phyloP scores from a whole-genome alignment of 2,888 invertebrate species.

The Phorcus lineatus region DNA sequence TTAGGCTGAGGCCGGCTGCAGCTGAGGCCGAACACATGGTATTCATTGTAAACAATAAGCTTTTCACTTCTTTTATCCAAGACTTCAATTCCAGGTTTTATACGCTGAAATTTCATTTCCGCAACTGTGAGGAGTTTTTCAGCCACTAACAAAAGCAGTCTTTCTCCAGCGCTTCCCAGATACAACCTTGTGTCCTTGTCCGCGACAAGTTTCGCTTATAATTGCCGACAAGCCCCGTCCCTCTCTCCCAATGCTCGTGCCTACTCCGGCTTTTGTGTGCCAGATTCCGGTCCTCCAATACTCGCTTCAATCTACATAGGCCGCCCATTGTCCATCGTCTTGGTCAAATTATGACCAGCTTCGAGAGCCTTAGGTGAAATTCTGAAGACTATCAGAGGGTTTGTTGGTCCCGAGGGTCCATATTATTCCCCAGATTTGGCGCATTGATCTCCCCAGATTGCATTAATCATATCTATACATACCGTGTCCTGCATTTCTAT shows the following conservation, averaged over 20 bases:
- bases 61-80: slow-evolving; percentile 31
- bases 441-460: neutral
- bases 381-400: neutral
- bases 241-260: neutral
- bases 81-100: slow-evolving; percentile 35
- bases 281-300: neutral
- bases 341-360: slow-evolving; percentile 6
- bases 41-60: slow-evolving; percentile 34
- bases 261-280: slow-evolving; percentile 2
- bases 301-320: slow-evolving; percentile 16
- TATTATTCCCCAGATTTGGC: neutral
- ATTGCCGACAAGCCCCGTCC: slow-evolving; percentile 4
- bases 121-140: slow-evolving; percentile 28
- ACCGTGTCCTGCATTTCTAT: neutral
- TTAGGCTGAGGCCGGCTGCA: slow-evolving; percentile 13
- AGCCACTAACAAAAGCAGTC: slow-evolving; percentile 25
- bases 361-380: slow-evolving; percentile 6
- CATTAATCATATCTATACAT: slow-evolving; percentile 6
- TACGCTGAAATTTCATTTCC: slow-evolving; percentile 36
- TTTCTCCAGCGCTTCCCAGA: slow-evolving; percentile 5
- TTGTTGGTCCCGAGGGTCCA: neutral
- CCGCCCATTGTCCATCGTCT: neutral
- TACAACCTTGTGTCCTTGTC: neutral
- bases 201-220: slow-evolving; percentile 15
- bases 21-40: slow-evolving; percentile 17